phyloP scores from a whole-genome alignment of 2,113 vertebrate species.

The Ascaphus truei region DNA sequence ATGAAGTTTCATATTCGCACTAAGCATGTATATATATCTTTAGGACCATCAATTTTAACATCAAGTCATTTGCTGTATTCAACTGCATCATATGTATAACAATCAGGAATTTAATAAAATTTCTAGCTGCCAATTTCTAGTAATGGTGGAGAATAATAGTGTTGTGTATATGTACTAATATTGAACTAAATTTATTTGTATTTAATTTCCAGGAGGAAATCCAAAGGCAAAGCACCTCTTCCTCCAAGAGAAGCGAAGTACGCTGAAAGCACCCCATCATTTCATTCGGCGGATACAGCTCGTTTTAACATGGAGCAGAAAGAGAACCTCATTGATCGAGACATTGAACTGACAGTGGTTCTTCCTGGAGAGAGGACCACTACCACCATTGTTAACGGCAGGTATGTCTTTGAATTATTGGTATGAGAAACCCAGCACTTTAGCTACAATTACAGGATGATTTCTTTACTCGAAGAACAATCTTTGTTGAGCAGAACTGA shows the following conservation, averaged over 20 bases:
- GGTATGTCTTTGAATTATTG: slow-evolving; percentile 72
- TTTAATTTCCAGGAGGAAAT: slow-evolving; percentile 72
- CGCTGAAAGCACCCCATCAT: slow-evolving; percentile 51
- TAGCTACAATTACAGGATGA: no score
- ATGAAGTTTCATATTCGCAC: no score
- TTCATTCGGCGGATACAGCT: slow-evolving; percentile 59
- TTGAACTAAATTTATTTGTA: slow-evolving; percentile 14
- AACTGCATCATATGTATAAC: no score
- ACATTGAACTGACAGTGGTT: slow-evolving; percentile 81
- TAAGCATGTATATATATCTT: no score
- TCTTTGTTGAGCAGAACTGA: no score
- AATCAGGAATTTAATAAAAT: background rate
- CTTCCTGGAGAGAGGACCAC: slow-evolving; percentile 85
- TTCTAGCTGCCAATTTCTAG: background rate
- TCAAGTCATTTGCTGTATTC: no score
- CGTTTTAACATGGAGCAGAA: slow-evolving; percentile 80
- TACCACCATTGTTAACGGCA: slow-evolving; percentile 77
- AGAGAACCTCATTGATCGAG: slow-evolving; percentile 76
- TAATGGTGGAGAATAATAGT: no score
- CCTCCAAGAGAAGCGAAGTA: slow-evolving; percentile 70
- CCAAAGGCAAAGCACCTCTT: slow-evolving; percentile 83
- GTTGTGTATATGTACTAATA: no score
- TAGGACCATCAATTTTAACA: no score
- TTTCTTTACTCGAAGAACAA: no score
- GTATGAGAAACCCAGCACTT: no score